Evolutionary conservation across 1,140 invertebrate genomes (phyloP).

Genomic region (Trialeurodes vaporariorum): DNA sequence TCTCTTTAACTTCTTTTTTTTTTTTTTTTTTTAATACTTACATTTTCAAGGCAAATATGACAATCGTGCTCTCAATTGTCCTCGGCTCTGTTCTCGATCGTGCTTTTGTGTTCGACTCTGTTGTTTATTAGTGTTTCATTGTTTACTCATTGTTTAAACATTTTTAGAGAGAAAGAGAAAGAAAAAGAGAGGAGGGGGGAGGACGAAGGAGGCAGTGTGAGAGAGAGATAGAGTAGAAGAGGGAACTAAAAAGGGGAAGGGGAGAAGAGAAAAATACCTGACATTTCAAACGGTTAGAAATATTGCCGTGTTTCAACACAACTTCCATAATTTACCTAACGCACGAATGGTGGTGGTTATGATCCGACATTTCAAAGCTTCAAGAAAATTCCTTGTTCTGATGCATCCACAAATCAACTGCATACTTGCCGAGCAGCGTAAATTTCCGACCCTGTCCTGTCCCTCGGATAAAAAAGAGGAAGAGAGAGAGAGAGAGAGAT

Average conservation of each 20-base stretch:
- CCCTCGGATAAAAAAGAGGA: neutral
- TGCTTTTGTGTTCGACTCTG: neutral
- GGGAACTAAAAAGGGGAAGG: neutral
- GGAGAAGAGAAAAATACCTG: neutral
- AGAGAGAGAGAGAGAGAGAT: slow-evolving; percentile 7
- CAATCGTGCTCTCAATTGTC: no score
- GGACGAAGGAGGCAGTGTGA: neutral
- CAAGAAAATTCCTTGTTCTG: neutral
- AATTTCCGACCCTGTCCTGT: no score
- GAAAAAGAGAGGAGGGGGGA: neutral
- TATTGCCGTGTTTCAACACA: neutral
- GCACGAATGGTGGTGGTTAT: neutral
- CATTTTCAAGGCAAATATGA: no score
- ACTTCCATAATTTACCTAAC: neutral
- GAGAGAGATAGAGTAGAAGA: neutral
- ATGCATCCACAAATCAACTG: no score
- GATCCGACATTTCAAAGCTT: neutral
- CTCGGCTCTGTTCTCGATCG: neutral
- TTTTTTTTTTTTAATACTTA: no score
- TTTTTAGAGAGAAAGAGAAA: neutral
- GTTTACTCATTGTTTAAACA: neutral
- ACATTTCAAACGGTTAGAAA: no score
- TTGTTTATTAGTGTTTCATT: neutral
- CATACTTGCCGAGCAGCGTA: no score
- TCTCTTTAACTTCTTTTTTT: no score